Conservation (phyloP, 2,888 invertebrate genomes). For the Gymnoscelis rufifasciata region DNA sequence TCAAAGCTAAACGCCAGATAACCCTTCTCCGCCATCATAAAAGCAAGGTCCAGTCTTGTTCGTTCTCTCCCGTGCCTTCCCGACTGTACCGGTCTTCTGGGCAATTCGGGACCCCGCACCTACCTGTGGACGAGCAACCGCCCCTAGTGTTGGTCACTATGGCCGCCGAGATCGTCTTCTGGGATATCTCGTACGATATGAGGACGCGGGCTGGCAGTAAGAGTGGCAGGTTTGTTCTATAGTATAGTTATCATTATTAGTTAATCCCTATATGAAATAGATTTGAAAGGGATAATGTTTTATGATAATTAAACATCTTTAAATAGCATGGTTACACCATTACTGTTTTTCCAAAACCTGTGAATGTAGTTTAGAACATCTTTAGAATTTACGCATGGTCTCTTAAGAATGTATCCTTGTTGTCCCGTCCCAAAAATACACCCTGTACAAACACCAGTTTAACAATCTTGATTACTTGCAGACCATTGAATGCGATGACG, state of each 20-base stretch:
- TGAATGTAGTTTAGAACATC: too few species aligned
- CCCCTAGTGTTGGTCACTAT: conserved; percentile 76
- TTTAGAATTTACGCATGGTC: too few species aligned
- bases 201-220: conserved; percentile 41
- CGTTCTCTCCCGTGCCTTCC: conserved; percentile 74
- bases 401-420: too few species aligned
- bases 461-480: conserved; percentile 20
- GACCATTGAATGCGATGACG: conserved; percentile 55
- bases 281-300: too few species aligned
- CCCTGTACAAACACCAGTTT: too few species aligned
- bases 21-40: conserved; percentile 73
- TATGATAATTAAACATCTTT: too few species aligned
- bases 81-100: conserved; percentile 44
- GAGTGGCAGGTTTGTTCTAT: conserved; percentile 48
- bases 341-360: too few species aligned
- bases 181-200: conserved; percentile 69
- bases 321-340: too few species aligned
- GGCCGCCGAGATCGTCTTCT: conserved; percentile 80
- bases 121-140: conserved; percentile 44
- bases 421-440: too few species aligned
- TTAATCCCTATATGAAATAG: too few species aligned
- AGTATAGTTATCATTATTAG: too few species aligned
- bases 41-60: conserved; percentile 68
- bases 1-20: conserved; percentile 56
- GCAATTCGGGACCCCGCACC: conserved; percentile 21